Conservation (phyloP, 2,888 invertebrate genomes). For the Corbicula japonica region DNA sequence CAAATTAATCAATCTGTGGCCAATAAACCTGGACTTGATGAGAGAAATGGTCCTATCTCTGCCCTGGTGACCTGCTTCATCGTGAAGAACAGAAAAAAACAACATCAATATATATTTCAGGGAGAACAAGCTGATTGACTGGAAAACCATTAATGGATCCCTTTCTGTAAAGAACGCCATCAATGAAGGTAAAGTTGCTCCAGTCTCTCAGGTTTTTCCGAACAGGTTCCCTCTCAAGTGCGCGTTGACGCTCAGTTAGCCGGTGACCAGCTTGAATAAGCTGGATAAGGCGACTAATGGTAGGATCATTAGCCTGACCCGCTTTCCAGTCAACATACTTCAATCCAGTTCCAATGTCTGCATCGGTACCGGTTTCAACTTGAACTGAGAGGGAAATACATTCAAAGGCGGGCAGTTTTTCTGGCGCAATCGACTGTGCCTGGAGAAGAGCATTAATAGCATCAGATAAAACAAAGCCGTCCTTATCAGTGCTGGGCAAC, state of each 20-base stretch:
- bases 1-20: slow-evolving; percentile 29
- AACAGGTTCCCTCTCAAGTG: slow-evolving; percentile 17
- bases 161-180: slow-evolving; percentile 4
- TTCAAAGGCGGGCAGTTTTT: slow-evolving; percentile 1
- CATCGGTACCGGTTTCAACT: not conserved
- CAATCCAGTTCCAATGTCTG: not conserved
- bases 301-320: slow-evolving; percentile 6
- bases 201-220: slow-evolving; percentile 13
- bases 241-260: not conserved
- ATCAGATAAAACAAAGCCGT: too few species aligned
- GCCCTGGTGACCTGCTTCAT: slow-evolving; percentile 16
- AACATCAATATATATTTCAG: not conserved
- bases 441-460: too few species aligned
- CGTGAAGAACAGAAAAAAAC: slow-evolving; percentile 24
- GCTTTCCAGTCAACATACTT: slow-evolving; percentile 8
- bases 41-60: slow-evolving; percentile 37
- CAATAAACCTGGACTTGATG: slow-evolving; percentile 38
- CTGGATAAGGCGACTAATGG: slow-evolving; percentile 2
- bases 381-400: not conserved
- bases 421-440: too few species aligned
- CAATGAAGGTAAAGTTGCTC: not conserved
- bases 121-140: slow-evolving; percentile 17
- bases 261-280: slow-evolving; percentile 11
- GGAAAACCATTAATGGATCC: not conserved
- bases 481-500: too few species aligned